Percentiles rank a stretch among this genome's conserved stretches.
Evolutionary conservation across 2,797 vertebrate species (phyloP).

Genomic region (Malacoctenus gilli): DNA sequence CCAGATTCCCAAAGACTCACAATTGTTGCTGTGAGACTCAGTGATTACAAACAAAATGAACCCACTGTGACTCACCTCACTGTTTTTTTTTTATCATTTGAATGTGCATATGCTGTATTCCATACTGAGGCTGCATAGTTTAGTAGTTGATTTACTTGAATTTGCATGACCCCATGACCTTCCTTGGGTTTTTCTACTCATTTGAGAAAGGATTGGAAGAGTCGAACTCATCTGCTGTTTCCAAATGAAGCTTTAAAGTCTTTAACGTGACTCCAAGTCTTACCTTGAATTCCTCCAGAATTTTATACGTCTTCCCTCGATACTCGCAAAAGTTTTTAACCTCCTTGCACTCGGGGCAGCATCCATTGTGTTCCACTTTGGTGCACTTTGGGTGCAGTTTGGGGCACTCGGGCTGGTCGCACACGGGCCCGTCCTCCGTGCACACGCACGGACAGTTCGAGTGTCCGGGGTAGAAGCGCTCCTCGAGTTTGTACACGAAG

Average conservation of each 20-base stretch:
- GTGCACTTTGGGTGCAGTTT: conserved; percentile 99
- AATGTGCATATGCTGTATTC: no score
- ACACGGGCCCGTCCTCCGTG: conserved; percentile 98
- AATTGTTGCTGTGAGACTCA: not conserved
- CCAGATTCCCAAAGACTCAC: not conserved
- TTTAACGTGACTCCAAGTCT: conserved; percentile 44
- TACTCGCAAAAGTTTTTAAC: conserved; percentile 99
- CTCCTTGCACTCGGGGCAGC: conserved; percentile 99
- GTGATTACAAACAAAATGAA: no score
- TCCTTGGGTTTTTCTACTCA: no score
- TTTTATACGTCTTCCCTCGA: conserved; percentile 96
- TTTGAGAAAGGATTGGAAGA: no score
- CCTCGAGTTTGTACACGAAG: conserved; percentile 98
- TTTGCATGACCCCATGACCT: no score
- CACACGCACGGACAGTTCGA: conserved; percentile 99
- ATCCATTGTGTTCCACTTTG: conserved; percentile 99
- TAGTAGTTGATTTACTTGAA: no score
- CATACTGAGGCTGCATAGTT: no score
- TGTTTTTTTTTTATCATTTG: no score
- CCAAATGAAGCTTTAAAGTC: no score
- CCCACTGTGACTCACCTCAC: no score
- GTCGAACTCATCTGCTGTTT: no score
- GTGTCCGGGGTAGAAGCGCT: conserved; percentile 98
- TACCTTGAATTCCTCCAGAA: conserved; percentile 99
- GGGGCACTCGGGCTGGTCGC: conserved; percentile 98